These are phyloP conservation scores for Diceros bicornis DNA, from an alignment of 2,797 vertebrate species.

Conservation along the genomic window DNA sequence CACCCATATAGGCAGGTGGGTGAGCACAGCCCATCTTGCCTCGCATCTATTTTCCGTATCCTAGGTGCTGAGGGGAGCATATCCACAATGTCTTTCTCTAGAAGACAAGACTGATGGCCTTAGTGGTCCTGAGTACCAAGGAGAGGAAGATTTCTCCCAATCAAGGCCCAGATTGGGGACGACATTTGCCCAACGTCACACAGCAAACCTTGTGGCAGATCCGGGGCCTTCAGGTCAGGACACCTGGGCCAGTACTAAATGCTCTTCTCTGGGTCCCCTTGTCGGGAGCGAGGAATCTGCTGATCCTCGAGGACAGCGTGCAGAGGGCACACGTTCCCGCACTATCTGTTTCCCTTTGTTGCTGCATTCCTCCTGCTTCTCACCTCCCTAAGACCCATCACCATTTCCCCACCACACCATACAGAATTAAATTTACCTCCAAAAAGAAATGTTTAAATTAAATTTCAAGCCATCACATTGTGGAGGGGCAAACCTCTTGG, in stretches of 20 bases:
- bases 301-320: accelerated
- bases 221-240: not conserved
- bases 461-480: not conserved
- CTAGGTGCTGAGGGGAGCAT: not conserved
- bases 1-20: accelerated
- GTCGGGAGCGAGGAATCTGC: accelerated
- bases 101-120: not conserved
- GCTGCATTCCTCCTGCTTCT: accelerated
- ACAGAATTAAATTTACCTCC: not conserved
- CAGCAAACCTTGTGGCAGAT: not conserved
- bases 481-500: too few relatives aligned
- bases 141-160: not conserved
- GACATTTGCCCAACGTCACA: not conserved
- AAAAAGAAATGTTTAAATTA: too few relatives aligned
- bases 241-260: accelerated
- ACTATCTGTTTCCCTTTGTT: accelerated
- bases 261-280: not conserved
- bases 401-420: accelerated
- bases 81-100: not conserved
- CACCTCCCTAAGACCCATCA: accelerated
- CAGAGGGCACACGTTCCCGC: not conserved
- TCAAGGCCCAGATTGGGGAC: not conserved
- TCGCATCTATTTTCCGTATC: accelerated
- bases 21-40: too few relatives aligned
- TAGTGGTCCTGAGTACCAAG: not conserved